phyloP scores from a whole-genome alignment of 2,797 vertebrate species.

The Hoplostethus atlanticus region DNA sequence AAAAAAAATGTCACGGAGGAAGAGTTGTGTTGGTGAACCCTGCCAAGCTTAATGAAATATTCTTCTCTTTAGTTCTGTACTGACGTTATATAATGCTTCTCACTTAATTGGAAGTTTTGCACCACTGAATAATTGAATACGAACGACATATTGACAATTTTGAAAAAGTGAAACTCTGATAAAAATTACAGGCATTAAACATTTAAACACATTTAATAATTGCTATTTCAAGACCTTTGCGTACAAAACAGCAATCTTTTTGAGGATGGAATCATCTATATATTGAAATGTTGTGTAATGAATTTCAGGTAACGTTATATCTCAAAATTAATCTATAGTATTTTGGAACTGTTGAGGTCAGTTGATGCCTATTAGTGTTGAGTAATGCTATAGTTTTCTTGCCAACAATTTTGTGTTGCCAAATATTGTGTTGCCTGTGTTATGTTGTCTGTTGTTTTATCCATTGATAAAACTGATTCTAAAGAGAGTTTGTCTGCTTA shows the following conservation, averaged over 20 bases:
- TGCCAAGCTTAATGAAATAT: constrained; percentile 26
- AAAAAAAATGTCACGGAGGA: constrained; percentile 44
- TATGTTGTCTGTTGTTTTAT: too few relatives aligned
- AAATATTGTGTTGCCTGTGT: background rate
- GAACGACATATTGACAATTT: background rate
- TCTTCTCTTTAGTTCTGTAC: background rate
- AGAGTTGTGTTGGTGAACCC: constrained; percentile 38
- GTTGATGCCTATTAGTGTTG: too few relatives aligned
- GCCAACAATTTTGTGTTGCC: too few relatives aligned
- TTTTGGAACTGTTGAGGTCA: too few relatives aligned
- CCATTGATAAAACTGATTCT: too few relatives aligned
- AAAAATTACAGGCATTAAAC: background rate
- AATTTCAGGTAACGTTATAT: background rate
- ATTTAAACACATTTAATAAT: background rate
- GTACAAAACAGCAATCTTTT: background rate
- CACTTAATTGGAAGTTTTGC: background rate
- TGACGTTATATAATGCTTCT: background rate
- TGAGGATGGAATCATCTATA: background rate
- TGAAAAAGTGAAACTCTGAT: background rate
- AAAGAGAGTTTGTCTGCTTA: too few relatives aligned
- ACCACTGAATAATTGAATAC: background rate
- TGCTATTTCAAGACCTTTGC: background rate
- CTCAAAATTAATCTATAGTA: background rate
- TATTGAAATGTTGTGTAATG: too few relatives aligned
- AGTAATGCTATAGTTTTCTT: too few relatives aligned